Base-by-base conservation (phyloP, 1,140 invertebrate genomes). In the Lineus longissimus region DNA sequence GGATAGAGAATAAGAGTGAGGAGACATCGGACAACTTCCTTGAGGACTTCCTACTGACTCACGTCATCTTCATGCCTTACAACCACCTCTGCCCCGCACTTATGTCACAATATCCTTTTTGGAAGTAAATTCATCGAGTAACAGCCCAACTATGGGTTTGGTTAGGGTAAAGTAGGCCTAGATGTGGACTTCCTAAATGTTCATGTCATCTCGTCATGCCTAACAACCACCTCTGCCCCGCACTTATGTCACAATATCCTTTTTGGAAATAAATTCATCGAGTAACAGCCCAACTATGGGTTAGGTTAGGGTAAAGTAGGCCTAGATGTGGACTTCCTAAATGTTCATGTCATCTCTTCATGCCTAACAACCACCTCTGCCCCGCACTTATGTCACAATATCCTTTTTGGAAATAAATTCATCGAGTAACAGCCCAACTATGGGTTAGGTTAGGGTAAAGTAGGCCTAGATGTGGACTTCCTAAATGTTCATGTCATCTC, bases 311-410 rank as follows among this genome's bases (percentile, higher is more conserved):
- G 33, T 7, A 15, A 15, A 15, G 33, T 4, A 7, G 33, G 6
- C 33, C n/a, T n/a, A n/a, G n/a, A n/a, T 43, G 91, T 92, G 75
- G 91, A 94, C 80, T 93, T 94, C 77, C 83, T 94, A 45, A 81
- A 93, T 15, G 94, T 92, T n/a, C 90, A 94, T 77, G 89, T 91
- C 59, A 88, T 93, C 55, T 94, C n/a, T n/a, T 91, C 80, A 90
- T 94, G 86, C 88, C 90, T 15, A 88, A 87, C 56, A 87, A 90
- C 64, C 86, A 89, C 67, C 82, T 94, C 55, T 88, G 91, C 73
- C 86, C 88, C 45, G 88, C 90, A 76, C 84, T 94, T 43, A 85
- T 88, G 68, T 89, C 86, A 62, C 82, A 85, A 72, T 85, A 84
- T 78, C 79, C 75, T 78, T 78, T 69, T 29, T 23, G 15, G 15